These are phyloP conservation scores for Athrips mouffetella DNA, from an alignment of 2,888 invertebrate species.

Conservation along the genomic window DNA sequence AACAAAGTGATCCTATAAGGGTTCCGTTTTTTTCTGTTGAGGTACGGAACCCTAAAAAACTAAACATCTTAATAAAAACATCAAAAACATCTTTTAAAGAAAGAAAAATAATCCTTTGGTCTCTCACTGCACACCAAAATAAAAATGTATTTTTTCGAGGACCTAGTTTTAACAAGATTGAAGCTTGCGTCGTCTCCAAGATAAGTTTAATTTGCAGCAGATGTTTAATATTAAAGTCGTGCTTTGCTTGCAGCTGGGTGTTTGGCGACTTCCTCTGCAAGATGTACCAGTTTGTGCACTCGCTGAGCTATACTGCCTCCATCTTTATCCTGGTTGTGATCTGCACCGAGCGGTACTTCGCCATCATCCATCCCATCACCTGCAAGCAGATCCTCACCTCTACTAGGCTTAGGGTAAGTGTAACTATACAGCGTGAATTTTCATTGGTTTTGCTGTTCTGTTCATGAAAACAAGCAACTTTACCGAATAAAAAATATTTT, in stretches of 20 bases:
- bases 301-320: slow-evolving; percentile 93
- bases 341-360: slow-evolving; percentile 91
- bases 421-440: too few species aligned
- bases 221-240: slow-evolving; percentile 5
- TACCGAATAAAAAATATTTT: too few species aligned
- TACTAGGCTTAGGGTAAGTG: slow-evolving; percentile 84
- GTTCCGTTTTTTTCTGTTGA: too few species aligned
- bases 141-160: too few species aligned
- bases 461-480: too few species aligned
- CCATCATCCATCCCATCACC: slow-evolving; percentile 90
- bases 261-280: slow-evolving; percentile 92
- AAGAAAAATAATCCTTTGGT: too few species aligned
- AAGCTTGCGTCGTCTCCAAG: neutral
- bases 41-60: too few species aligned
- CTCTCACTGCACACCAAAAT: too few species aligned
- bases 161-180: neutral
- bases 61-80: too few species aligned
- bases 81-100: too few species aligned
- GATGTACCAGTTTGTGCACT: slow-evolving; percentile 93
- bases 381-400: slow-evolving; percentile 90
- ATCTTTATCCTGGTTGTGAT: slow-evolving; percentile 93
- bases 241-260: slow-evolving; percentile 82
- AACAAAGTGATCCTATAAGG: too few species aligned
- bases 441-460: too few species aligned
- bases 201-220: neutral